Evolutionary conservation across 2,113 vertebrate genomes (phyloP), one percentile per base, ranked within the genome.

Genomic region (Enhydra lutris): DNA sequence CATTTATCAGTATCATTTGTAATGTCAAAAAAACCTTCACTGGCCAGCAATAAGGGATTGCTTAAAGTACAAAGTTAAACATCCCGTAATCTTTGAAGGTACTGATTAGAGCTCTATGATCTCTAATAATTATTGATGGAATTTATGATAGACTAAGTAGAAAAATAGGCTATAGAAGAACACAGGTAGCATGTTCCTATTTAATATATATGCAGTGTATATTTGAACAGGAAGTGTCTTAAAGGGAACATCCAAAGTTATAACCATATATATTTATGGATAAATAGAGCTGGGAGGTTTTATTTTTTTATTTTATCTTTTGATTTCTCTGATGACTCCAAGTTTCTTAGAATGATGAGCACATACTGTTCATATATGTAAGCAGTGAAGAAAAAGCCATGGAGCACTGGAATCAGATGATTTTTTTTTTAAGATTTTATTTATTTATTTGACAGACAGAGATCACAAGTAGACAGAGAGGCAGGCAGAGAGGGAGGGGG

Each of bases 51-150:
- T 29, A 45, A 24, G 26, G 14, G 13, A 71, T n/a, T 42, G 7
- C 42, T 47, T 65, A 42, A 83, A 91, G 34, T 55, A 85, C 1
- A 26, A 2, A 55, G 2, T 90, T 92, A 79, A 67, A 47, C 2
- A 10, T 73, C 74, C 42, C 17, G 11, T 36, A 42, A 42, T 36
- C 45, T 84, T 96, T 12, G 11, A 94, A 93, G 78, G 11, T 81
- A 34, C 23, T 89, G 63, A 69, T 88, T 50, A 86, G 69, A 47
- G 29, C 61, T 74, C 12, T 63, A 2, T 69, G 23, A 24, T n/a
- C 20, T 92, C 47, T 71, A 90, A 67, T 79, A 78, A 89, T 85
- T 93, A 76, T 80, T 85, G 71, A 81, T 89, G 82, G 17, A 89
- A 89, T 47, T 73, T 24, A 71, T 20, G 36, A 17, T 36, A 2